Base-by-base conservation (phyloP, 2,113 vertebrate genomes). In the Pteropus alecto region DNA sequence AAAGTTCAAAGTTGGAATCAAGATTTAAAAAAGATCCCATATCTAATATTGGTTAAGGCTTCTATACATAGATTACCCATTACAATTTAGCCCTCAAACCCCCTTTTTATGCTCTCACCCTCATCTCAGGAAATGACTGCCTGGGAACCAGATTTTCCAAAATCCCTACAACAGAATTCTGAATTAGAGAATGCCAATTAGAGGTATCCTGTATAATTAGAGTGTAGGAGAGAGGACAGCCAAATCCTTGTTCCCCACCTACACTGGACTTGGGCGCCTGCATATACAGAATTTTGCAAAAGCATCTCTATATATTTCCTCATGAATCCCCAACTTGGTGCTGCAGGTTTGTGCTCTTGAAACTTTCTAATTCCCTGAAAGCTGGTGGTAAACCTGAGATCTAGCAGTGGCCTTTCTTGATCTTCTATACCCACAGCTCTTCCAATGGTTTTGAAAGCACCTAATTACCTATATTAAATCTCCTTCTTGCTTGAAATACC, bases 1-100 rank as follows among this genome's bases (percentile, higher is more conserved):
- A 89, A 93, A 95, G 70, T 68, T 89, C 67, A 70, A 86, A 91
- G 35, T 63, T 81, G 70, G 33, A 89, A 70, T 58, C 21, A 77
- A 95, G 19, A 70, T 5, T 76, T 43, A 38, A 68, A 56, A 77
- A 38, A 60, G 12, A 87, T 58, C 19, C 13, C 5, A 10, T 65
- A 22, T 41, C 26, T 90, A 74, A 68, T 35, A 51, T 38, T 78
- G 24, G 21, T 87, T 48, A 94, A 54, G 5, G 14, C 18, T 71
- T 89, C 58, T 70, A 14, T 71, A 16, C 7, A 38, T 38, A 70
- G 68, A 73, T 8, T 68, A 3, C 74, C 71, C 4, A 4, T 58
- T 70, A 6, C 30, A 83, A 26, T 28, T 92, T 70, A 87, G 33
- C 24, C 26, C 54, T 22, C 24, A 78, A 7, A n/a, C 19, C 82